Percentiles rank a stretch among this genome's conserved stretches.
Conservation (phyloP, 2,113 vertebrate species). For the Eubucco bourcierii region DNA sequence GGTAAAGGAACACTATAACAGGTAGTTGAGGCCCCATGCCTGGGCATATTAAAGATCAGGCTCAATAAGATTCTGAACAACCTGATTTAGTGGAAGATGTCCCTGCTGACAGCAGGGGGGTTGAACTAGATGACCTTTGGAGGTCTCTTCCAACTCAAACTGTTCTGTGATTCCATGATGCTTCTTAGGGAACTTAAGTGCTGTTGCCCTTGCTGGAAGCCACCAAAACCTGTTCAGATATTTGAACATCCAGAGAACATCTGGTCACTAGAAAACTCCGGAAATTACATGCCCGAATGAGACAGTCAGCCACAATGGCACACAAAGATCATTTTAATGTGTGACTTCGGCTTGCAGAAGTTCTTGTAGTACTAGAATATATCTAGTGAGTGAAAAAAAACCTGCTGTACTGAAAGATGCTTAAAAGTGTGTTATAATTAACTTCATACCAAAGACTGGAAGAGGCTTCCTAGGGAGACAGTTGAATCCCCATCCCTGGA, state of each 20-base stretch:
- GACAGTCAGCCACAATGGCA: background rate
- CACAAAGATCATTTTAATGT: background rate
- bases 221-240: background rate
- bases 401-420: background rate
- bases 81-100: no score
- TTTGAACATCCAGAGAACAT: background rate
- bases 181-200: background rate
- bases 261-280: background rate
- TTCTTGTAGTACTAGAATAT: background rate
- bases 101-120: no score
- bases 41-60: no score
- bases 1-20: no score
- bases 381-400: background rate
- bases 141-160: no score
- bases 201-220: background rate
- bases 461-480: no score
- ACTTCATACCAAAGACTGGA: no score
- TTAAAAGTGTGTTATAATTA: background rate
- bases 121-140: no score
- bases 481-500: no score
- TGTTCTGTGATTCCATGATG: background rate
- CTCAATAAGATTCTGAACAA: no score
- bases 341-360: background rate
- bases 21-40: no score
- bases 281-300: fast-evolving